Evolutionary conservation across 2,797 vertebrate species (phyloP).

Genomic region (Nasua narica): DNA sequence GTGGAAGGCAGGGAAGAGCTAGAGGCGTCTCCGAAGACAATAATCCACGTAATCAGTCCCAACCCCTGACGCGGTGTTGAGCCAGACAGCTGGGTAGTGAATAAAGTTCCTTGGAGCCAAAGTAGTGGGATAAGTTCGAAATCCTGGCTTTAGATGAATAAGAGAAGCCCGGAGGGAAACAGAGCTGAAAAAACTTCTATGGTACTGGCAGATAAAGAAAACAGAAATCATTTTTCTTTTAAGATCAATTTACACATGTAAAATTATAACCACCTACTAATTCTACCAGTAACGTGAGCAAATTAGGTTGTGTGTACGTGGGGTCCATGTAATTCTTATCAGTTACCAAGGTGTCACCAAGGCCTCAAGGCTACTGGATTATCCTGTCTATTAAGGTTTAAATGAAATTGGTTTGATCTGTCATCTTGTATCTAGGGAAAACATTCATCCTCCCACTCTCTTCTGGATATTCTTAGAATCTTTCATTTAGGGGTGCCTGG

Average conservation of each 20-base stretch:
- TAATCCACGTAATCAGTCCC: neutral
- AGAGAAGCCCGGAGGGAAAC: neutral
- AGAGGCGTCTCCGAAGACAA: neutral
- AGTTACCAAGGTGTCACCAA: neutral
- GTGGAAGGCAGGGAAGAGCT: neutral
- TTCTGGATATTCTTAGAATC: neutral
- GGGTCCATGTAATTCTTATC: neutral
- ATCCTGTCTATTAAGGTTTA: neutral
- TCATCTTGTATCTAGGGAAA: neutral
- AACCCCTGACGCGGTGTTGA: neutral
- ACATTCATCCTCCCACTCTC: neutral
- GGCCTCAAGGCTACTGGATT: neutral
- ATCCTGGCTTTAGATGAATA: neutral
- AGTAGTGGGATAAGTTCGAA: neutral
- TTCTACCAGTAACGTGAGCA: neutral
- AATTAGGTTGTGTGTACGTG: neutral
- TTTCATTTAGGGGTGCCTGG: neutral
- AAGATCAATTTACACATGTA: constrained; percentile 32
- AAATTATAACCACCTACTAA: neutral
- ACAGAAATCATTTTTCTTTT: neutral
- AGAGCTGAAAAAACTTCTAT: neutral
- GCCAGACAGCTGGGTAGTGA: neutral
- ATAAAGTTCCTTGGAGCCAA: neutral
- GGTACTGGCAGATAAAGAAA: neutral
- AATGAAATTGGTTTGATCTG: constrained; percentile 10